phyloP scores from a whole-genome alignment of 2,888 invertebrate genomes.

The Dinocampus coccinellae region DNA sequence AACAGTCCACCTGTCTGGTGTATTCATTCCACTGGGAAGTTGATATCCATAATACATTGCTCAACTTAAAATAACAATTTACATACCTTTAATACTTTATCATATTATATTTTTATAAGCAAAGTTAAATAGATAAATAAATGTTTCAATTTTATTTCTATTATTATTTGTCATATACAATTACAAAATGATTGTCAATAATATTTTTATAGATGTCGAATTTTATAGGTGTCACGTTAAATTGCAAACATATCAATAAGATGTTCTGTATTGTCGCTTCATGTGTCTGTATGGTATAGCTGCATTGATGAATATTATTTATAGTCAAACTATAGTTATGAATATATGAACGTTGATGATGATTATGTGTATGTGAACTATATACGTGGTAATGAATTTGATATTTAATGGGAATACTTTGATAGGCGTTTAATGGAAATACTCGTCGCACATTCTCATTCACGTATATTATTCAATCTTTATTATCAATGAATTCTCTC shows the following conservation, averaged over 20 bases:
- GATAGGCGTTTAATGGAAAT: conserved; percentile 63
- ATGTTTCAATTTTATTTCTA: too few relatives aligned
- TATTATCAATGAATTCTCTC: conserved; percentile 44
- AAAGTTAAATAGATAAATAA: too few relatives aligned
- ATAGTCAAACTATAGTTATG: conserved; percentile 50
- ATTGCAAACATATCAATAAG: neutral
- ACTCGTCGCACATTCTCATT: too few relatives aligned
- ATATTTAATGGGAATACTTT: conserved; percentile 60
- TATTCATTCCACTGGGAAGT: conserved; percentile 25
- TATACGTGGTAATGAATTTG: conserved; percentile 34
- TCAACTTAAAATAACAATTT: neutral
- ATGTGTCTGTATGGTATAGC: neutral
- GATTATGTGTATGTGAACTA: conserved; percentile 42
- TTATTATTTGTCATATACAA: too few relatives aligned
- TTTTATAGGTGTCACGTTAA: neutral
- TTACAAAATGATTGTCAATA: too few relatives aligned
- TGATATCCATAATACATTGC: conserved; percentile 37
- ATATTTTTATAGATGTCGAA: neutral
- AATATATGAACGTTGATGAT: conserved; percentile 45
- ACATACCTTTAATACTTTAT: too few relatives aligned
- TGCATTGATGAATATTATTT: conserved; percentile 45
- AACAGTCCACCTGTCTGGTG: conserved; percentile 41
- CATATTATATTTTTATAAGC: too few relatives aligned
- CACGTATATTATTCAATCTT: conserved; percentile 46
- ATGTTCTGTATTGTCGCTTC: neutral